Evolutionary conservation across 2,797 vertebrate species (phyloP).

Genomic region (Dallia pectoralis): DNA sequence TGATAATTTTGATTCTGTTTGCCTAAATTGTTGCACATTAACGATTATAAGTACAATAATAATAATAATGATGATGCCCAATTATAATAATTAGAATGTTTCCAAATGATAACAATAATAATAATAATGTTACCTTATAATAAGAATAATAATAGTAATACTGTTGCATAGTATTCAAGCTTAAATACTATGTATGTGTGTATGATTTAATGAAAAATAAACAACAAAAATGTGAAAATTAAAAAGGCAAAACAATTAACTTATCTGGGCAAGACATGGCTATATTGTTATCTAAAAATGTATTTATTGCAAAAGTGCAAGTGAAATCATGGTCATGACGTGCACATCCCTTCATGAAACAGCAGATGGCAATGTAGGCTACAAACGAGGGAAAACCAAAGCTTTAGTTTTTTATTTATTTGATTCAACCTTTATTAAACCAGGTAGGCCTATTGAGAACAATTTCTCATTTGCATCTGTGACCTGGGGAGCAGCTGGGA

Average conservation of each 20-base stretch:
- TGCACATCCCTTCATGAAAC: not conserved
- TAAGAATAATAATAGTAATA: not conserved
- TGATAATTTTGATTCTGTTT: too few relatives aligned
- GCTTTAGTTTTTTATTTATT: too few relatives aligned
- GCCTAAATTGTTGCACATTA: too few relatives aligned
- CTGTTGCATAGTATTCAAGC: too few relatives aligned
- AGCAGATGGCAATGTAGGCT: not conserved
- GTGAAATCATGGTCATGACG: not conserved
- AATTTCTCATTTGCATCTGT: too few relatives aligned
- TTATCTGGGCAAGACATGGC: not conserved
- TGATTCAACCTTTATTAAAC: too few relatives aligned
- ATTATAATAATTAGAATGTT: too few relatives aligned
- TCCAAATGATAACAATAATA: too few relatives aligned
- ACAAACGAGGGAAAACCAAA: not conserved
- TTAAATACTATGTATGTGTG: not conserved
- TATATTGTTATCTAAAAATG: not conserved
- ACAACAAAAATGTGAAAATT: not conserved
- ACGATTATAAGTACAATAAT: too few relatives aligned
- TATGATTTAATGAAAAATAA: not conserved
- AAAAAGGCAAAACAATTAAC: not conserved
- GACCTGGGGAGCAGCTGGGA: too few relatives aligned
- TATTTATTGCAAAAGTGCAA: not conserved
- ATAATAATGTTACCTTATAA: too few relatives aligned
- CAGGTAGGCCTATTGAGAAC: not conserved
- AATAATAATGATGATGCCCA: too few relatives aligned